These are phyloP conservation scores for Sandelia bainsii DNA, from an alignment of 2,797 vertebrate species.

Conservation along the genomic window DNA sequence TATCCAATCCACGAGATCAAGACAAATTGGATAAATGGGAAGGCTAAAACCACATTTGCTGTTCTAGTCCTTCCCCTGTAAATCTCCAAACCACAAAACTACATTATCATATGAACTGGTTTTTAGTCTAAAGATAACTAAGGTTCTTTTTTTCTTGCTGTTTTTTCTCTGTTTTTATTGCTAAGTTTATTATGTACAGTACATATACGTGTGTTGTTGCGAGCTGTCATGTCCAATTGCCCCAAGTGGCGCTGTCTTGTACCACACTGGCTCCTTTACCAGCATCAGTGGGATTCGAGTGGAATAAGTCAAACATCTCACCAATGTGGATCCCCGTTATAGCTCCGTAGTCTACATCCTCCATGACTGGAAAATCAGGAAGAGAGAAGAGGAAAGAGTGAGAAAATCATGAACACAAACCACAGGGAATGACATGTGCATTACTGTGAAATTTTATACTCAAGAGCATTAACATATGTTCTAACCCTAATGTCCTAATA, in stretches of 20 bases:
- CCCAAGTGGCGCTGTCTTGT: slow-evolving; percentile 33
- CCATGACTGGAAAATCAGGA: slow-evolving; percentile 65
- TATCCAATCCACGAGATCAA: slow-evolving; percentile 60
- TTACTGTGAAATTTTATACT: slow-evolving; percentile 50
- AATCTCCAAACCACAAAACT: slow-evolving; percentile 56
- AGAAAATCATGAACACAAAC: slow-evolving; percentile 49
- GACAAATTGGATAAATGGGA: slow-evolving; percentile 67
- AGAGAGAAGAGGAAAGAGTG: slow-evolving; percentile 52
- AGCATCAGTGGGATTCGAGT: slow-evolving; percentile 20
- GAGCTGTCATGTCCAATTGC: slow-evolving; percentile 26
- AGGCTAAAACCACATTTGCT: slow-evolving; percentile 61
- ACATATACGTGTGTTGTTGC: slow-evolving; percentile 17
- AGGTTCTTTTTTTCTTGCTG: slow-evolving; percentile 46
- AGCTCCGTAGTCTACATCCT: slow-evolving; percentile 74
- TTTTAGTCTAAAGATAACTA: slow-evolving; percentile 63
- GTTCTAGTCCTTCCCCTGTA: slow-evolving; percentile 43
- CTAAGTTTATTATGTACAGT: background rate
- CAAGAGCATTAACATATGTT: slow-evolving; percentile 49
- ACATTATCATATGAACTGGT: slow-evolving; percentile 74
- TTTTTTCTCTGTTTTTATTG: slow-evolving; percentile 38
- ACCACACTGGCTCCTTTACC: slow-evolving; percentile 41
- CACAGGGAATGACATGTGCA: slow-evolving; percentile 37
- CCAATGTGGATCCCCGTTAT: slow-evolving; percentile 80
- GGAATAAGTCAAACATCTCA: slow-evolving; percentile 67
- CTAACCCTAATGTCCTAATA: slow-evolving; percentile 39